Evolutionary conservation across 2,888 invertebrate genomes (phyloP).

Genomic region (Pristionchus maxplancki): DNA sequence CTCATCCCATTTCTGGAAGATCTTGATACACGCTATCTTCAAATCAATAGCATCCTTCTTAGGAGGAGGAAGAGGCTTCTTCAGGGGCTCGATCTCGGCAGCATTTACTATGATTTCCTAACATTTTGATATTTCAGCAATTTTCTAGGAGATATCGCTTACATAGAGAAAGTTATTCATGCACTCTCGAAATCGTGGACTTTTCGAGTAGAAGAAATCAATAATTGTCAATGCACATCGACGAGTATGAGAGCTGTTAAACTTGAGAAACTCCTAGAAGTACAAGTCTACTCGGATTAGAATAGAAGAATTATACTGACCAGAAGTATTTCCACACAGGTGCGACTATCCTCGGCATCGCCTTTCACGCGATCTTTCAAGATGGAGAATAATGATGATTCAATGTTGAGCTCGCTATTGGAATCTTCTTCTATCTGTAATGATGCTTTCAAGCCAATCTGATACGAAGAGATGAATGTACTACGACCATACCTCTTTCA

Average conservation of each 20-base stretch:
- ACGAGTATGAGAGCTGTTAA: conserved; percentile 56
- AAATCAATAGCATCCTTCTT: conserved; percentile 59
- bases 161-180: conserved; percentile 66
- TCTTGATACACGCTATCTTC: conserved; percentile 63
- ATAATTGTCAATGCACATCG: conserved; percentile 61
- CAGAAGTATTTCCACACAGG: background rate
- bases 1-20: conserved; percentile 66
- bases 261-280: conserved; percentile 54
- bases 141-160: background rate
- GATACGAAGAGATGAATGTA: too few relatives aligned
- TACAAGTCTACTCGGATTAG: background rate
- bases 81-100: conserved; percentile 68
- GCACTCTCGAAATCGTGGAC: conserved; percentile 61
- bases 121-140: too few relatives aligned
- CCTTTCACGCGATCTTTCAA: conserved; percentile 34
- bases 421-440: conserved; percentile 19
- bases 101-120: conserved; percentile 68
- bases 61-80: conserved; percentile 68
- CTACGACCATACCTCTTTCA: conserved; percentile 21
- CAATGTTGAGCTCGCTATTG: background rate
- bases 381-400: background rate
- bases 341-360: background rate
- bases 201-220: conserved; percentile 69
- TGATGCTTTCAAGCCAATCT: too few relatives aligned
- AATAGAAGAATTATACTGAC: background rate